Percentiles rank a stretch among this genome's conserved stretches.
Evolutionary conservation across 2,113 vertebrate genomes (phyloP).

Genomic region (Glaucomys volans): DNA sequence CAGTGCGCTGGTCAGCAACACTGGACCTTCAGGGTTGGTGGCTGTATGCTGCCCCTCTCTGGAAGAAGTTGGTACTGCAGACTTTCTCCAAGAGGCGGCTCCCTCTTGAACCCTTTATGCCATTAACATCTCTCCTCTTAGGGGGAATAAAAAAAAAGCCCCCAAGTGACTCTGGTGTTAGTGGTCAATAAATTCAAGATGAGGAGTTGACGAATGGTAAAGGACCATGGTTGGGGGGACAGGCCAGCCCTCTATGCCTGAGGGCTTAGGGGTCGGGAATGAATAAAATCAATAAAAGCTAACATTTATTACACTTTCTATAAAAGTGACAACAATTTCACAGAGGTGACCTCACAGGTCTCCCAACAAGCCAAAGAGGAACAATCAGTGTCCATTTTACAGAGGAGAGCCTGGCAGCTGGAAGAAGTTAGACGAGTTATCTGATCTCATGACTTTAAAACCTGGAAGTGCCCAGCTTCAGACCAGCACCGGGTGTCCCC

Average conservation of each 20-base stretch:
- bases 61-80: background rate
- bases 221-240: background rate
- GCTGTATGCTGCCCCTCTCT: slow-evolving; percentile 56
- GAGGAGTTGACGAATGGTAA: background rate
- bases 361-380: background rate
- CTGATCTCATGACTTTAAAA: background rate
- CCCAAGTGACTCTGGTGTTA: background rate
- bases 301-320: background rate
- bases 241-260: background rate
- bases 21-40: background rate
- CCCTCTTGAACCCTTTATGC: background rate
- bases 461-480: background rate
- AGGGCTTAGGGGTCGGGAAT: fast-evolving
- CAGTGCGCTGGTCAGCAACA: background rate
- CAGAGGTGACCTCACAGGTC: background rate
- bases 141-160: background rate
- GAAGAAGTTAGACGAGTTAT: background rate
- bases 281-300: background rate
- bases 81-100: background rate
- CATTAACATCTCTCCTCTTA: background rate
- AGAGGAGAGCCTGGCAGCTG: background rate
- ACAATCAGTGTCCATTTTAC: background rate
- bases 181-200: background rate
- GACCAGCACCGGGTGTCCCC: background rate
- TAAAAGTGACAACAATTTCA: background rate